Evolutionary conservation across 2,888 invertebrate species (phyloP).

Genomic region (Halictus ligatus): DNA sequence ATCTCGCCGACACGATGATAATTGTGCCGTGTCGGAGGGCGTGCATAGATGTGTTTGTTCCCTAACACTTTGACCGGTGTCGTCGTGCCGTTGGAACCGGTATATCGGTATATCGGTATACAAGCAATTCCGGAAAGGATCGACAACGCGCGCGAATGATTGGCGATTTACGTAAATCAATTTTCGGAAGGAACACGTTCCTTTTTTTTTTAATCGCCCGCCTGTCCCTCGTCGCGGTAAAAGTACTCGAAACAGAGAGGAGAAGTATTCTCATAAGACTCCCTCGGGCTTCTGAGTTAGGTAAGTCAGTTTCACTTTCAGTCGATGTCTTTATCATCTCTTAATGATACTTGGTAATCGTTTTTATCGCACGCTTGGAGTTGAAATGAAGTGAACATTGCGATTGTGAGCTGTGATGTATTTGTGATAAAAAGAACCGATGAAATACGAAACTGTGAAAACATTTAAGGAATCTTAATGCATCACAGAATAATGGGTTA

Average conservation of each 20-base stretch:
- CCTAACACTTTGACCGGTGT: background rate
- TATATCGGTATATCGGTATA: background rate
- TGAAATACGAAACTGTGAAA: no score
- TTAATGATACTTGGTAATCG: no score
- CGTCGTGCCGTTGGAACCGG: conserved; percentile 5
- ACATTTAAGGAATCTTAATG: no score
- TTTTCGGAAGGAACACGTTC: background rate
- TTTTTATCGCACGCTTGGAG: no score
- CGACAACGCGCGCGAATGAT: background rate
- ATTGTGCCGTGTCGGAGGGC: background rate
- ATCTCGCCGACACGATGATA: conserved; percentile 7
- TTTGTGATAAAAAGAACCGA: no score
- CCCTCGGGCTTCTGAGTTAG: background rate
- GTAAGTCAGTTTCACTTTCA: background rate
- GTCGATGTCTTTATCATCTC: background rate
- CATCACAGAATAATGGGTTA: background rate
- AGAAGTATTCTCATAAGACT: background rate
- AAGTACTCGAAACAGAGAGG: background rate
- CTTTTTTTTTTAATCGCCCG: background rate
- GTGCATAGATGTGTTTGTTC: conserved; percentile 7
- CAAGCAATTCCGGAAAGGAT: conserved; percentile 19
- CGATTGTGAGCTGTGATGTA: no score
- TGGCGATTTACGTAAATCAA: background rate
- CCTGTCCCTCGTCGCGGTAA: background rate
- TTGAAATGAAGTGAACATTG: no score